Evolutionary conservation across 2,888 invertebrate genomes (phyloP), one percentile per base, ranked within the genome.

Genomic region (Apodemia zela): DNA sequence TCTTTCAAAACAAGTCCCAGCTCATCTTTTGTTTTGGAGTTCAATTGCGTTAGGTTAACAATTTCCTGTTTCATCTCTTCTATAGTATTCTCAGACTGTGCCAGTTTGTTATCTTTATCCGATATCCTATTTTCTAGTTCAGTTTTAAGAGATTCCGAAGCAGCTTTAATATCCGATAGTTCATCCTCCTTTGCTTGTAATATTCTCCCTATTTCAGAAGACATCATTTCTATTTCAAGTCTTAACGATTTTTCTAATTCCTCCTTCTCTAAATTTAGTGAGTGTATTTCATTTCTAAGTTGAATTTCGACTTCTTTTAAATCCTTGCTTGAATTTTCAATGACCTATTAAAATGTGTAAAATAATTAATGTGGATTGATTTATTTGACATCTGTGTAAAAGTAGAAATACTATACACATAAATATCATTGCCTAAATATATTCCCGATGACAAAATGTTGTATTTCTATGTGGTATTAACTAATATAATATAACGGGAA

Each of bases 11-110:
- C 13, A 61, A 67, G 64, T 49, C 77, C 75, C 71, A 80, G 67
- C 54, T 81, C 75, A 73, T 82, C 74, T 66, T 83, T 87, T 62
- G 85, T 83, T 71, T 84, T 82, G 18, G 69, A 67, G 65, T 74
- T 80, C 33, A 71, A 63, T 60, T 71, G 69, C 64, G 81, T 71
- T 63, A 85, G 65, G 65, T 80, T 77, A 61, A 73, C 73, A 63
- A 87, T 70, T 67, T 84, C 73, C 58, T 66, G 65, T 69, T 77
- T 81, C 15, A 85, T 67, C 66, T 73, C 69, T 21, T 77, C 73
- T 61, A 80, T 67, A 58, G 75, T 75, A 49, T 67, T 70, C 61
- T 80, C 72, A 4, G 73, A 68, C 66, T 79, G 68, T 35, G 65
- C 63, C 33, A 85, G 75, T 45, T 69, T 63, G 5, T 71, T 72